Evolutionary conservation across 2,888 invertebrate species (phyloP).

Genomic region (Meteorus colon): DNA sequence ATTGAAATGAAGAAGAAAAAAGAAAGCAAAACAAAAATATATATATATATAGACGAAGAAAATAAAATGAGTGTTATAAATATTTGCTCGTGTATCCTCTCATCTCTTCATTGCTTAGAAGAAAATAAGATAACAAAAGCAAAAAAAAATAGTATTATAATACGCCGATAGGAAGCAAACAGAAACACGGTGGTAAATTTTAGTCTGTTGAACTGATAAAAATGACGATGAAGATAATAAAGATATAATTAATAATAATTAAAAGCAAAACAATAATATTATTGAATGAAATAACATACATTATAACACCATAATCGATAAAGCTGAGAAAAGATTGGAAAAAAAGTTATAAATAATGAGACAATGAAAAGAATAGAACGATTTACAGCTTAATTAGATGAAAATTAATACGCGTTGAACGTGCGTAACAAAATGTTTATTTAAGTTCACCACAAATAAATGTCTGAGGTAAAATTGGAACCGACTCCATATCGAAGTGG

Average conservation of each 20-base stretch:
- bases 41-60: not conserved
- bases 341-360: not conserved
- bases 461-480: too few relatives aligned
- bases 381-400: too few relatives aligned
- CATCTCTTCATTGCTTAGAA: constrained; percentile 17
- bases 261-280: not conserved
- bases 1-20: not conserved
- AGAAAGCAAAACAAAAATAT: not conserved
- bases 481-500: too few relatives aligned
- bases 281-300: constrained; percentile 12
- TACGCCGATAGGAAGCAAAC: not conserved
- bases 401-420: too few relatives aligned
- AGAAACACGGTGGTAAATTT: not conserved
- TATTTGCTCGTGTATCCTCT: constrained; percentile 14
- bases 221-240: not conserved
- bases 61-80: not conserved
- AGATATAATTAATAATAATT: not conserved
- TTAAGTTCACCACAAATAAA: too few relatives aligned
- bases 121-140: not conserved
- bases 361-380: not conserved
- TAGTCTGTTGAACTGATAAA: not conserved
- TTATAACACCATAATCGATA: not conserved
- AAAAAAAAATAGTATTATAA: constrained; percentile 6
- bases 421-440: too few relatives aligned
- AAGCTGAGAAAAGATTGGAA: not conserved